phyloP scores from a whole-genome alignment of 1,140 invertebrate genomes.

The Penaeus chinensis region DNA sequence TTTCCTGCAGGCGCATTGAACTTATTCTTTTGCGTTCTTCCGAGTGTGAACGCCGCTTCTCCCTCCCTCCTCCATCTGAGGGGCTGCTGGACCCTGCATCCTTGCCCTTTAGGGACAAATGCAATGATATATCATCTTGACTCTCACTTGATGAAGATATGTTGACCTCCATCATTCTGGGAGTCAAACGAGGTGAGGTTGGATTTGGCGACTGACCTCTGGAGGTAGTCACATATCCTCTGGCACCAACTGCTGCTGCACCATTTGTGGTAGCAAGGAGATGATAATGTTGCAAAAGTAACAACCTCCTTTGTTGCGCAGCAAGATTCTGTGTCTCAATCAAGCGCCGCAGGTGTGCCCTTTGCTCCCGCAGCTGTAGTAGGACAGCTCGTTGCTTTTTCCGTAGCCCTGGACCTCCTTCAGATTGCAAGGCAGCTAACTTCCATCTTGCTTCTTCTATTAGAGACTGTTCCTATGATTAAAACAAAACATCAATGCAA shows the following conservation, averaged over 20 bases:
- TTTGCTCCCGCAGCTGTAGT: slow-evolving; percentile 52
- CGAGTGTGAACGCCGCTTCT: slow-evolving; percentile 51
- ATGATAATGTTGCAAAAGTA: slow-evolving; percentile 54
- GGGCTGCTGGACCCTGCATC: slow-evolving; percentile 47
- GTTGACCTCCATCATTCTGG: slow-evolving; percentile 37
- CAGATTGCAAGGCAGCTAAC: slow-evolving; percentile 44
- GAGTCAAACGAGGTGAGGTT: slow-evolving; percentile 43
- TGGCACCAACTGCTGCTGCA: background rate
- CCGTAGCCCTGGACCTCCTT: slow-evolving; percentile 49
- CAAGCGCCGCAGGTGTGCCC: slow-evolving; percentile 45
- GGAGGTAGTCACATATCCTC: slow-evolving; percentile 20
- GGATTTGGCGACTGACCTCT: slow-evolving; percentile 40
- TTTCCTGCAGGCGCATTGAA: slow-evolving; percentile 43
- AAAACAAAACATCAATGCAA: background rate
- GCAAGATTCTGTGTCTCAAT: slow-evolving; percentile 59
- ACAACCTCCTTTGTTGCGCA: slow-evolving; percentile 51
- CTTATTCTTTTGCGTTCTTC: slow-evolving; percentile 38
- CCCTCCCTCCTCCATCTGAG: slow-evolving; percentile 46
- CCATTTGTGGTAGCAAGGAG: slow-evolving; percentile 42
- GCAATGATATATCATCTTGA: slow-evolving; percentile 45
- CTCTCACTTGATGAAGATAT: slow-evolving; percentile 53
- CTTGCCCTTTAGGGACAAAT: slow-evolving; percentile 23
- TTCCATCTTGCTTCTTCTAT: slow-evolving; percentile 58
- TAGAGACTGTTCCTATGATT: slow-evolving; percentile 51
- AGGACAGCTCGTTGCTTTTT: slow-evolving; percentile 48